These are phyloP conservation scores for Erinaceus europaeus DNA, from an alignment of 2,113 vertebrate species.

Conservation along the genomic window DNA sequence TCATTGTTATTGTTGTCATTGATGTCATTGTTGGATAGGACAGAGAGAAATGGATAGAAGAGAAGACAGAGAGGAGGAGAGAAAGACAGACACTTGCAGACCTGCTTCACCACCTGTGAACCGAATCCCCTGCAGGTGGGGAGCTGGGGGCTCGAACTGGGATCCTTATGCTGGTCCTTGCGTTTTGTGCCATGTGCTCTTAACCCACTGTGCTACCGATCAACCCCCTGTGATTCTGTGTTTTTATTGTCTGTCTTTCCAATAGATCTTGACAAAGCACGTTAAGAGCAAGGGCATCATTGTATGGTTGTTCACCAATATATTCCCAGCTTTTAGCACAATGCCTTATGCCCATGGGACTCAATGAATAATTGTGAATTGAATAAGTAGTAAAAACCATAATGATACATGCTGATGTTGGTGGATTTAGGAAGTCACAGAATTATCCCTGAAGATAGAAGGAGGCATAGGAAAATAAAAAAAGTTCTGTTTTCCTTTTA, in stretches of 20 bases:
- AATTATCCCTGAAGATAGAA: background rate
- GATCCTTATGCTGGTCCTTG: too few species aligned
- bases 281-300: background rate
- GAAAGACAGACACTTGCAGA: too few species aligned
- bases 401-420: background rate
- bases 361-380: background rate
- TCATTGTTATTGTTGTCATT: too few species aligned
- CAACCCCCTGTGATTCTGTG: too few species aligned
- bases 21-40: too few species aligned
- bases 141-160: too few species aligned
- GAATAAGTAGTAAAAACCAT: conserved; percentile 1
- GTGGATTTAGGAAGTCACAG: background rate
- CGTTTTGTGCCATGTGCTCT: too few species aligned
- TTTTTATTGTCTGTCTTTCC: conserved; percentile 12
- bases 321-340: background rate
- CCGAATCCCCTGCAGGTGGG: too few species aligned
- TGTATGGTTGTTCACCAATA: background rate
- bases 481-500: conserved; percentile 3
- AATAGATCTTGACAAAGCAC: background rate
- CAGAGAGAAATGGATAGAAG: too few species aligned
- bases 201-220: too few species aligned
- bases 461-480: background rate
- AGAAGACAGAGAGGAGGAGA: too few species aligned
- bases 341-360: background rate
- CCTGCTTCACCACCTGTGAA: too few species aligned